Percentiles rank a stretch among this genome's conserved stretches.
Evolutionary conservation across 2,113 vertebrate species (phyloP).

Genomic region (Cryptomyrus ogoouensis): DNA sequence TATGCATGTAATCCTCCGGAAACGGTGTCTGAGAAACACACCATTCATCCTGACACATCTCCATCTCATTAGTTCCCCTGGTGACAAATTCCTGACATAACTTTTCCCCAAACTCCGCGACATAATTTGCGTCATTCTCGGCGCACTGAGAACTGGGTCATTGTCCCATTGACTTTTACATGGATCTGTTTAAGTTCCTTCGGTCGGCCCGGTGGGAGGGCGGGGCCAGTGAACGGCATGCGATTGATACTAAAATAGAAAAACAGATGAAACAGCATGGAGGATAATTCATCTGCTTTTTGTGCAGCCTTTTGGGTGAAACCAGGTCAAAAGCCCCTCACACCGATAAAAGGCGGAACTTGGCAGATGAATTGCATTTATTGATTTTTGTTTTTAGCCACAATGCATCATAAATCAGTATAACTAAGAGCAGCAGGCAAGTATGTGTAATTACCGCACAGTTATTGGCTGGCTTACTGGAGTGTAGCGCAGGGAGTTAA

Average conservation of each 20-base stretch:
- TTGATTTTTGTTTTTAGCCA: not conserved
- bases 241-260: not conserved
- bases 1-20: not conserved
- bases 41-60: not conserved
- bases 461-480: not conserved
- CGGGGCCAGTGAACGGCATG: not conserved
- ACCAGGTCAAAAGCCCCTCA: not conserved
- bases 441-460: not conserved
- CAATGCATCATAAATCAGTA: conserved; percentile 2
- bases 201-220: not conserved
- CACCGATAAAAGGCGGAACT: not conserved
- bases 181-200: not conserved
- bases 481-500: not conserved
- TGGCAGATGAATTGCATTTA: not conserved
- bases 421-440: not conserved
- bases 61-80: not conserved
- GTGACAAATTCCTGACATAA: conserved; percentile 11
- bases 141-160: not conserved
- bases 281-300: not conserved
- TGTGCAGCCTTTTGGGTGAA: not conserved
- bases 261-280: not conserved
- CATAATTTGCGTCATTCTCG: not conserved
- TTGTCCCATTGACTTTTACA: not conserved
- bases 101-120: not conserved
- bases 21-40: not conserved